These are phyloP conservation scores for Oreochromis aureus DNA, from an alignment of 2,113 vertebrate genomes.

Conservation along the genomic window DNA sequence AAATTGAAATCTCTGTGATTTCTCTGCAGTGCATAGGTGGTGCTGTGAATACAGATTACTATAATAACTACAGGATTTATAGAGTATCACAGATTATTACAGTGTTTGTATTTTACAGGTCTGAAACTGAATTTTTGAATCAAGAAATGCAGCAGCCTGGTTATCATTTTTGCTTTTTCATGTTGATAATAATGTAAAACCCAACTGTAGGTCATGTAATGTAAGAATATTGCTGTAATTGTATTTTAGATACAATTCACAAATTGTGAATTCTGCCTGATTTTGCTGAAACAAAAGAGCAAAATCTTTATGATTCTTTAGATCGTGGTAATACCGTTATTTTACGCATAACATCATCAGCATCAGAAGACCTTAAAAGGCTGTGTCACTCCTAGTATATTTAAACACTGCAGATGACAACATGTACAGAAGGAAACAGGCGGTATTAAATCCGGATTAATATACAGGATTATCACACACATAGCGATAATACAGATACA, in stretches of 20 bases:
- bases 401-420: neutral
- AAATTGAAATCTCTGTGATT: neutral
- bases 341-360: neutral
- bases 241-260: neutral
- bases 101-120: neutral
- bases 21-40: neutral
- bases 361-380: neutral
- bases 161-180: neutral
- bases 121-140: neutral
- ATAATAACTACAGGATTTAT: neutral
- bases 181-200: neutral
- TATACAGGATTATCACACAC: neutral
- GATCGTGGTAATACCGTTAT: neutral
- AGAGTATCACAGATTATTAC: neutral
- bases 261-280: neutral
- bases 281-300: neutral
- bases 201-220: neutral
- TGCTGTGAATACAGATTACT: neutral
- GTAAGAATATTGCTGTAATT: neutral
- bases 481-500: neutral
- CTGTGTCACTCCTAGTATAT: neutral
- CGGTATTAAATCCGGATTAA: accelerated
- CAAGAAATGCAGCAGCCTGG: neutral
- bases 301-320: neutral
- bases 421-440: neutral